Conservation (phyloP, 1,140 invertebrate species). For the Drosophila truncata region DNA sequence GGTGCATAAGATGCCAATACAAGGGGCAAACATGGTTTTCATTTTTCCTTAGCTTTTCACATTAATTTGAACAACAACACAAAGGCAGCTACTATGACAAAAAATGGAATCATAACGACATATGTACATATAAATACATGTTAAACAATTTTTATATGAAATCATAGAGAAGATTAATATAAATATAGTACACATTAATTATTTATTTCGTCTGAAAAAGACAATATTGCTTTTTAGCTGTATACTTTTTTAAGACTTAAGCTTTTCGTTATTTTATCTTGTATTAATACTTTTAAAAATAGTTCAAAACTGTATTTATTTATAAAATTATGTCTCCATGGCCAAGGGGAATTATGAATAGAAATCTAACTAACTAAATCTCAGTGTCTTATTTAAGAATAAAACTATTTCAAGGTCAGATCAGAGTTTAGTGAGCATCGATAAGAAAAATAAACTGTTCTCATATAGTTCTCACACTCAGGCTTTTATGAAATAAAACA, state of each 20-base stretch:
- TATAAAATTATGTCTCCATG: neutral
- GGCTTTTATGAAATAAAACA: neutral
- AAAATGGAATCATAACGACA: no score
- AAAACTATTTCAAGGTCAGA: neutral
- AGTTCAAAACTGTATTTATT: neutral
- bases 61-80: neutral
- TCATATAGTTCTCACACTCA: neutral
- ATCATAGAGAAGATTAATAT: no score
- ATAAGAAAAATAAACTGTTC: neutral
- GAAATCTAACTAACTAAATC: neutral
- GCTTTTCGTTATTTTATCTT: no score
- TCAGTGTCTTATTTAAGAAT: no score
- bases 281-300: neutral
- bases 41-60: neutral
- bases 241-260: no score
- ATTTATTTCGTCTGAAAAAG: no score
- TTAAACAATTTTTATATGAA: no score
- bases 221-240: no score
- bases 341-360: neutral
- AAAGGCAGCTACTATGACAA: slow-evolving; percentile 10
- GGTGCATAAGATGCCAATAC: slow-evolving; percentile 56
- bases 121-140: no score
- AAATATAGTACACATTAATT: no score
- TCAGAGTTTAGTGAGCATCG: neutral
- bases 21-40: neutral